Conservation (phyloP, 2,888 invertebrate genomes). For the Euproctis similis region DNA sequence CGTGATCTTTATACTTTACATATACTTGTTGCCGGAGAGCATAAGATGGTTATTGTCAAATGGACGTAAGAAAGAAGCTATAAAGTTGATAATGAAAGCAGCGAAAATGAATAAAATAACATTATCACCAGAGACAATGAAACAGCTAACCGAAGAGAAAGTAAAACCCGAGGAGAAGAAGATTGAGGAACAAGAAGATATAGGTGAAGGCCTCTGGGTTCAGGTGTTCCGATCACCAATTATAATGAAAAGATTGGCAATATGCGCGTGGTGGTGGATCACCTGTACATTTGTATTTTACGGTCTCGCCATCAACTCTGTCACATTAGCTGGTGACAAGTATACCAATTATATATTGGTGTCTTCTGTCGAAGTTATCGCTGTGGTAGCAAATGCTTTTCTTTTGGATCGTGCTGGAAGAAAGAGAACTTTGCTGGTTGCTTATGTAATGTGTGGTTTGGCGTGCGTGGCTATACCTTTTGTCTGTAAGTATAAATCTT, state of each 20-base stretch:
- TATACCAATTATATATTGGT: conserved; percentile 86
- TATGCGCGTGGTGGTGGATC: conserved; percentile 81
- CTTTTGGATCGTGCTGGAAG: conserved; percentile 79
- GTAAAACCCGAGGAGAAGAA: conserved; percentile 36
- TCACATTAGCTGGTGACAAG: conserved; percentile 83
- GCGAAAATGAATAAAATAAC: conserved; percentile 78
- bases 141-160: conserved; percentile 57
- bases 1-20: conserved; percentile 79
- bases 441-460: conserved; percentile 74
- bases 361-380: conserved; percentile 82
- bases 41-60: conserved; percentile 85
- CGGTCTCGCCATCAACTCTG: conserved; percentile 86
- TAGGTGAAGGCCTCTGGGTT: conserved; percentile 44
- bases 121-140: conserved; percentile 57
- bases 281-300: conserved; percentile 88
- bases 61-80: conserved; percentile 79
- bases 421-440: conserved; percentile 76
- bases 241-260: conserved; percentile 55
- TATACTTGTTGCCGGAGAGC: conserved; percentile 84
- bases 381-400: conserved; percentile 78
- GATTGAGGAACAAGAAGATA: conserved; percentile 19
- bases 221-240: conserved; percentile 58
- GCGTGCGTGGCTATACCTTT: conserved; percentile 72
- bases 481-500: conserved; percentile 45
- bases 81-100: conserved; percentile 77